Evolutionary conservation across 2,113 vertebrate species (phyloP), one percentile per base, ranked within the genome.

Genomic region (Synodontis membranacea): DNA sequence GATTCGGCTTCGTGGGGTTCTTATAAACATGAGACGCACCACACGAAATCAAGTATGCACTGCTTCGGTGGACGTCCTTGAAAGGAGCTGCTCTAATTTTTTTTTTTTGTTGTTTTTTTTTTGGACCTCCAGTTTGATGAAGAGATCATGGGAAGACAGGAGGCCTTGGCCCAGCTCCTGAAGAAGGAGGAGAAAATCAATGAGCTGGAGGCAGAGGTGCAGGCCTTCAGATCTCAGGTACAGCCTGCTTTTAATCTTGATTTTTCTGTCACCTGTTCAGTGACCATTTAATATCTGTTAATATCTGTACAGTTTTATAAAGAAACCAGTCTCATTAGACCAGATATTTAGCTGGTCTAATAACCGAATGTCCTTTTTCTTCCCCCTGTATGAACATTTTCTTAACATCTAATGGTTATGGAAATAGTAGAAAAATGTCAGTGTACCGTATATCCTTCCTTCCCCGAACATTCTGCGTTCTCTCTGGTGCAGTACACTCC

Each of bases 141-240:
- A 91, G 97, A 99, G 93, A 96, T 97, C 92, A 89, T 97, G 34
- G 93, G 92, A 92, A 96, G 97, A 90, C 98, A 99, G 91, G 97
- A 99, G 92, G 96, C 96, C 37, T 95, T 97, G 89, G 94, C 95
- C 79, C 94, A 97, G 83, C 91, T 97, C 89, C 94, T 96, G 82
- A 97, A 97, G 93, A 96, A 91, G 88, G 97, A 99, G 86, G 96
- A 97, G 91, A 94, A 95, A 93, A 96, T 97, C 91, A 94, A 87
- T 91, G 95, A 96, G 89, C 96, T 99, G 91, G 96, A 97, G 94
- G 93, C 92, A 84, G 96, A 97, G 92, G 91, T 98, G 72, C 96
- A 96, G 91, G 95, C 96, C 92, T 97, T 96, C 94, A 97, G 95
- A 92, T 94, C 94, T 15, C 95, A 97, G 98, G 98, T 99, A 96